These are phyloP conservation scores for Paraplagusia blochii DNA, from an alignment of 2,113 vertebrate genomes.

Conservation along the genomic window DNA sequence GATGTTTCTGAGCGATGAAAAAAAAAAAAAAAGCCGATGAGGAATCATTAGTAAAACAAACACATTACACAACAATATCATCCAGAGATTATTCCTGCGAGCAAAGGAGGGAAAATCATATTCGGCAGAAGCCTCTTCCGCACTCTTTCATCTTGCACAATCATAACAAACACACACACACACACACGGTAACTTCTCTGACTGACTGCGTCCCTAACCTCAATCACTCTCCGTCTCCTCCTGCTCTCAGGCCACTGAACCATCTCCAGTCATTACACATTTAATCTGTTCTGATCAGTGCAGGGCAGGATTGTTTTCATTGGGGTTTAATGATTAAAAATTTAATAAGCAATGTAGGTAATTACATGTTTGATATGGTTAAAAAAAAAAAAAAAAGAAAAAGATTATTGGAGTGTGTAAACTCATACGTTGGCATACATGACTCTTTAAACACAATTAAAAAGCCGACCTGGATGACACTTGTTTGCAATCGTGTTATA, in stretches of 20 bases:
- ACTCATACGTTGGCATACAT: conserved; percentile 28
- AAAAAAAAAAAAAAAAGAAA: too few species aligned
- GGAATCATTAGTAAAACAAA: conserved; percentile 8
- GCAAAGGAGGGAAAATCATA: conserved; percentile 12
- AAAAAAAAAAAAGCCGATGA: conserved; percentile 41
- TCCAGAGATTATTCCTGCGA: conserved; percentile 4
- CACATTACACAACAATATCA: conserved; percentile 9
- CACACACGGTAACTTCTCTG: conserved; percentile 1
- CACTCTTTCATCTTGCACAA: not conserved
- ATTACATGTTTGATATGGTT: conserved; percentile 65
- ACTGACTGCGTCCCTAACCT: conserved; percentile 12
- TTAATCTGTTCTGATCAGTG: conserved; percentile 54
- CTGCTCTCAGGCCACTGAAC: conserved; percentile 42
- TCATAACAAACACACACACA: conserved; percentile 6
- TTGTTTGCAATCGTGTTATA: conserved; percentile 64
- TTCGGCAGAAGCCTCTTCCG: conserved; percentile 1
- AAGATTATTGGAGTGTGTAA: conserved; percentile 55
- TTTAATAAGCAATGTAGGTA: conserved; percentile 61
- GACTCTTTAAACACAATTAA: conserved; percentile 53
- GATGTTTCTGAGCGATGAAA: conserved; percentile 18
- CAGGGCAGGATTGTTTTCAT: conserved; percentile 61
- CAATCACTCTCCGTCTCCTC: conserved; percentile 14
- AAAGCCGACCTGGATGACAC: conserved; percentile 51
- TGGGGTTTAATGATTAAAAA: conserved; percentile 69
- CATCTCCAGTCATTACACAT: conserved; percentile 47